Evolutionary conservation across 2,888 invertebrate genomes (phyloP), one percentile per base, ranked within the genome.

Genomic region (Branchipolynoe longqiensis): DNA sequence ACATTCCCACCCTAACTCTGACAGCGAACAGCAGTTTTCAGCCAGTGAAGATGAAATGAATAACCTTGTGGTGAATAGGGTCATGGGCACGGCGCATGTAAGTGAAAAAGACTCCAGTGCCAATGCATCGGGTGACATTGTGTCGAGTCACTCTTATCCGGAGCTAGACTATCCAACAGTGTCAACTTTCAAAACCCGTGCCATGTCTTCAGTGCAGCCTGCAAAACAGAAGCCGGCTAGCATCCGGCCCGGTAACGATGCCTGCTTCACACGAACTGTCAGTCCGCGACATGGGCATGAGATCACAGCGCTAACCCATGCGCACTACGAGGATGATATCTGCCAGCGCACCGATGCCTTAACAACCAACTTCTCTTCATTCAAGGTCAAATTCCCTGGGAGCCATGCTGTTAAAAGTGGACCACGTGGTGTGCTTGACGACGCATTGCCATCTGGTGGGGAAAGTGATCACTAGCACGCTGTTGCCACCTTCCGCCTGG

Each of bases 341-440:
- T 56, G 59, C n/a, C 58, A 82, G 22, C 82, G 82, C 28, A 82
- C 82, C 56, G 59, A 82, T 82, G 82, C 82, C 82, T 82, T 82
- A 82, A 58, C n/a, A 8, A 58, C 48, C 40, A 78, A 12, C n/a
- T 58, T 82, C 25, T 41, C 82, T 6, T 36, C 82, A 12, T 82
- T 82, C 36, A 82, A 82, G n/a, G 56, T 82, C 28, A 82, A 56
- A 31, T 54, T 78, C 31, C 78, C 78, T 28, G 28, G 14, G 6
- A 6, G 25, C 54, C 41, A 28, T 25, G 54, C 2, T 1, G 48
- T 6, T 25, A 25, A 25, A 18, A 33, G 54, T 18, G 48, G 41
- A 1, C 48, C 41, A 3, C 41, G 78, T 12, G 78, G 78, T 1
- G 48, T 78, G 1, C 54, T 78, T 1, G 78, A 78, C 48, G 78